A percentile compares a stretch with the other conserved stretches of the same genome.
These are phyloP conservation scores for Bettongia penicillata DNA, from an alignment of 2,113 vertebrate genomes.

Conservation along the genomic window DNA sequence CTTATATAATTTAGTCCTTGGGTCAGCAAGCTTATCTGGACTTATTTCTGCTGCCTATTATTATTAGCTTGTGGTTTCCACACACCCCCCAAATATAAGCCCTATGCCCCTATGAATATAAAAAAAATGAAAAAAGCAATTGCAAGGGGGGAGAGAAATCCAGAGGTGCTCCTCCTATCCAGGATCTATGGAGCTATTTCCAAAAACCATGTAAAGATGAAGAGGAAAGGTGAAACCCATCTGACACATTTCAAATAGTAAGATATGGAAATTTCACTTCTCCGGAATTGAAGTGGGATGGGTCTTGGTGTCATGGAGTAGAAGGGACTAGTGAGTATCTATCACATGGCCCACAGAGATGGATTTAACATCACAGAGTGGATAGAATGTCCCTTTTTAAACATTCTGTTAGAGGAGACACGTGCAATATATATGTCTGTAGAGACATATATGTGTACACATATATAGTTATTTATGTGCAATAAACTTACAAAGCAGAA, in stretches of 20 bases:
- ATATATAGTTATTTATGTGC: background rate
- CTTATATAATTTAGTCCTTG: constrained; percentile 18
- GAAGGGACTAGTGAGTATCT: background rate
- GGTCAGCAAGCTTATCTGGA: constrained; percentile 19
- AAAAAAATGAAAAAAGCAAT: background rate
- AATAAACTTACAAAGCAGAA: background rate
- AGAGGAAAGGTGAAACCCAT: background rate
- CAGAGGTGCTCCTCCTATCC: background rate
- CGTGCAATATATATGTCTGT: background rate
- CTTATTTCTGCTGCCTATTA: background rate
- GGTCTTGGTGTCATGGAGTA: background rate
- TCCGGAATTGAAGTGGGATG: accelerated
- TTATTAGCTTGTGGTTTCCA: background rate
- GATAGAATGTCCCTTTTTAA: background rate
- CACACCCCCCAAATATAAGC: background rate
- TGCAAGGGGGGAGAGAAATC: background rate
- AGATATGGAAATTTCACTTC: background rate
- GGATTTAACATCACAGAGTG: background rate
- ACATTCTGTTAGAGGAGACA: background rate
- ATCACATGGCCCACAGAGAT: background rate
- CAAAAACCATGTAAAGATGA: background rate
- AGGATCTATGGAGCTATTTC: background rate
- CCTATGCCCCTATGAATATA: constrained; percentile 23
- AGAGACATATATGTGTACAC: background rate
- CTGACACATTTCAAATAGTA: background rate